Percentiles rank a stretch among this genome's conserved stretches.
Conservation (phyloP, 2,888 invertebrate genomes). For the Gnatocerus cornutus region DNA sequence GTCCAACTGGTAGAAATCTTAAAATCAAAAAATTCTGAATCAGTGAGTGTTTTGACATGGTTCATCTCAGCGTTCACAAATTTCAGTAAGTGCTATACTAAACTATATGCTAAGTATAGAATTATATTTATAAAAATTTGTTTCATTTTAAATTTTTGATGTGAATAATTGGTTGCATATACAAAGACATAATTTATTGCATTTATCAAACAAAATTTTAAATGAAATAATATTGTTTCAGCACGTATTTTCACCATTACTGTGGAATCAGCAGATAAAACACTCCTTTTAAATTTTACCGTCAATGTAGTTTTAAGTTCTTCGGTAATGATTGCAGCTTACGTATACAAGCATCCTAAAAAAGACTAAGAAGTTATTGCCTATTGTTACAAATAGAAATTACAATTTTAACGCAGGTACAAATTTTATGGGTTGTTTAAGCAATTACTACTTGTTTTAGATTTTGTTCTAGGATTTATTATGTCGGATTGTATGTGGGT, state of each 20-base stretch:
- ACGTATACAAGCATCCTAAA: slow-evolving; percentile 76
- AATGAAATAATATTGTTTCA: slow-evolving; percentile 69
- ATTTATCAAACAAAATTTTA: too few relatives aligned
- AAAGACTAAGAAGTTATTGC: slow-evolving; percentile 42
- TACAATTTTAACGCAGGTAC: too few relatives aligned
- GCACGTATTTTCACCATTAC: slow-evolving; percentile 87
- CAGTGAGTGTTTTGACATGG: slow-evolving; percentile 87
- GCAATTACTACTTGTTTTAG: too few relatives aligned
- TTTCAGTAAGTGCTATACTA: slow-evolving; percentile 76
- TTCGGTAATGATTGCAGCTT: slow-evolving; percentile 81
- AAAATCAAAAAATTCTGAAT: slow-evolving; percentile 80
- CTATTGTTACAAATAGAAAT: too few relatives aligned
- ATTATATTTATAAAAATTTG: too few relatives aligned
- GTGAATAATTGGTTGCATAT: too few relatives aligned
- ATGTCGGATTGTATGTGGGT: too few relatives aligned
- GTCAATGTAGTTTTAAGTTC: slow-evolving; percentile 82
- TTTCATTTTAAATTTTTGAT: too few relatives aligned
- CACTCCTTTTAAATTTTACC: slow-evolving; percentile 82
- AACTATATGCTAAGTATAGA: too few relatives aligned
- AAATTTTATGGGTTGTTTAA: too few relatives aligned
- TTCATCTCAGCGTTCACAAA: slow-evolving; percentile 87
- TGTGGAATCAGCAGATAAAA: slow-evolving; percentile 84
- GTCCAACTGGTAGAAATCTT: slow-evolving; percentile 85
- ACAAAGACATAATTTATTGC: too few relatives aligned
- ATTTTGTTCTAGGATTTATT: too few relatives aligned